Conservation (phyloP, 2,113 vertebrate species). For the Mixornis gularis region DNA sequence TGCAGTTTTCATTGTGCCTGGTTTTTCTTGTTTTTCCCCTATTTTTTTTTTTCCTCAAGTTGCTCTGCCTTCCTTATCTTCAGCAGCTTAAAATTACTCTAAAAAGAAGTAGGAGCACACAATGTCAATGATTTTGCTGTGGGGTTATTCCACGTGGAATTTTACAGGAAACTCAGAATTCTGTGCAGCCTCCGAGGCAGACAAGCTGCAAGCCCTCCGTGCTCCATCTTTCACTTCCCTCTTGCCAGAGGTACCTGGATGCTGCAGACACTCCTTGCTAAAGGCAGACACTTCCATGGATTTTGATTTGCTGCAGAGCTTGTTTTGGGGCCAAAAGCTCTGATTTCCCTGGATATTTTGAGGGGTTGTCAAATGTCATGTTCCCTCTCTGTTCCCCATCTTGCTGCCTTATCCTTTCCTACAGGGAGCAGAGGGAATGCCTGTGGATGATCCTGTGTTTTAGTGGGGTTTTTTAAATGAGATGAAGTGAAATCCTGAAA, state of each 20-base stretch:
- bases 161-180: neutral
- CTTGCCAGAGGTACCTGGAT: neutral
- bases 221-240: neutral
- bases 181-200: neutral
- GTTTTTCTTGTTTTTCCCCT: neutral
- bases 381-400: neutral
- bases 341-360: neutral
- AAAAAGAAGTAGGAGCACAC: slow-evolving; percentile 5
- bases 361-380: fast-evolving
- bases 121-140: slow-evolving; percentile 24
- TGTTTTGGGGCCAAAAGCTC: neutral
- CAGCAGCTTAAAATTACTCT: neutral
- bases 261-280: neutral
- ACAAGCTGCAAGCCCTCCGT: neutral
- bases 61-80: neutral
- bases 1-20: neutral
- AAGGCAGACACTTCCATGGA: neutral
- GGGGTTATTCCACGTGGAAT: neutral
- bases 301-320: neutral
- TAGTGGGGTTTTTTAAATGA: neutral
- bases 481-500: neutral
- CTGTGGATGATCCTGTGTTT: fast-evolving
- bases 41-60: neutral
- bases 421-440: neutral
- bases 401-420: neutral